phyloP scores from a whole-genome alignment of 2,113 vertebrate species.

The Tursiops truncatus region DNA sequence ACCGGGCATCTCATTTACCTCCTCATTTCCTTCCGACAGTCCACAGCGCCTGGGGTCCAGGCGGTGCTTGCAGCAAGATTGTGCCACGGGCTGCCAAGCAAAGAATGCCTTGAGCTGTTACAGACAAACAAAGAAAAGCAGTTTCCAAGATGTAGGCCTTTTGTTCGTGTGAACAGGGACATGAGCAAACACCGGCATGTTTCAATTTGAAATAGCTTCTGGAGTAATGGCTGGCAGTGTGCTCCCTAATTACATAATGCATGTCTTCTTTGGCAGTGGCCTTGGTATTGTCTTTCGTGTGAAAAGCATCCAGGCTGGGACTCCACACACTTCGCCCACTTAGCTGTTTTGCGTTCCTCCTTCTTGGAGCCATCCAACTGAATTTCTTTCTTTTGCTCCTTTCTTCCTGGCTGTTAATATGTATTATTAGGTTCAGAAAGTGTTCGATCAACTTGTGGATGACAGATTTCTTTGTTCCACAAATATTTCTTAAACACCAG shows the following conservation, averaged over 20 bases:
- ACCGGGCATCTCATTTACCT: neutral
- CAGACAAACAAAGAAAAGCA: constrained; percentile 78
- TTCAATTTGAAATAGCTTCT: constrained; percentile 79
- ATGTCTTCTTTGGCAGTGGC: constrained; percentile 71
- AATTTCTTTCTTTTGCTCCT: constrained; percentile 25
- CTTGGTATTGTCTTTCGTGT: constrained; percentile 69
- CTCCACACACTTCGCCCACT: neutral
- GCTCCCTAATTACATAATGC: constrained; percentile 81
- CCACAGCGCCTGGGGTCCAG: neutral
- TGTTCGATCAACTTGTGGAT: neutral
- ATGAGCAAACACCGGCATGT: constrained; percentile 76
- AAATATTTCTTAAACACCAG: neutral
- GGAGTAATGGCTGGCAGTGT: constrained; percentile 78
- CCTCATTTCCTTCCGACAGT: constrained; percentile 6
- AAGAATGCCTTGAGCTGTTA: constrained; percentile 74
- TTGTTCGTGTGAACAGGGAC: constrained; percentile 82
- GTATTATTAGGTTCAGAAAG: neutral
- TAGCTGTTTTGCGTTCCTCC: neutral
- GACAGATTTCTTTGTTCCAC: neutral
- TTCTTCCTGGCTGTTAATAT: constrained; percentile 35
- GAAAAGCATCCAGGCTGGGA: constrained; percentile 51
- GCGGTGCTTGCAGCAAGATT: constrained; percentile 66
- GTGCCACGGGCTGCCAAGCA: constrained; percentile 71
- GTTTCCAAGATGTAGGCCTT: constrained; percentile 82
- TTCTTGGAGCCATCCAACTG: constrained; percentile 7